Conservation (phyloP, 2,888 invertebrate species). For the Volucella inflata region DNA sequence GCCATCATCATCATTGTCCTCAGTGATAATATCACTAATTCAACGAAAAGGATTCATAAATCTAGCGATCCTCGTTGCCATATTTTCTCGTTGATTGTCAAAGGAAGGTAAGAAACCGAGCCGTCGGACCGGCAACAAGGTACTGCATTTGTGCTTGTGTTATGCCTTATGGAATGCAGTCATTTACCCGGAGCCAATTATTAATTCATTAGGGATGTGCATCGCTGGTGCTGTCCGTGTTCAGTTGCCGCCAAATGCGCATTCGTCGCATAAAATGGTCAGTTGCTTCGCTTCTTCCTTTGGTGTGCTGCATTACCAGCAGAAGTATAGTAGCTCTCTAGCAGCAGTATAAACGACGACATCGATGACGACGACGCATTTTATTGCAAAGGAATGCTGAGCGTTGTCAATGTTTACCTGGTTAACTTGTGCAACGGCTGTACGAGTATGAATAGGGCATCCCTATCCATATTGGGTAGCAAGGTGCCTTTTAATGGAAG, state of each 20-base stretch:
- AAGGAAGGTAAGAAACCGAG: neutral
- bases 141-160: slow-evolving; percentile 43
- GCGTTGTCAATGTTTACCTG: slow-evolving; percentile 53
- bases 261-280: slow-evolving; percentile 63
- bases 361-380: neutral
- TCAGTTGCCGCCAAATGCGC: slow-evolving; percentile 51
- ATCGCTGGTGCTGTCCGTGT: slow-evolving; percentile 45
- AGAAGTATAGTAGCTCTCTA: no score
- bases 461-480: slow-evolving; percentile 66
- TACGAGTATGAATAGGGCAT: neutral
- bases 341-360: no score
- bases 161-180: slow-evolving; percentile 74
- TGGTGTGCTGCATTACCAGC: slow-evolving; percentile 14
- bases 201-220: slow-evolving; percentile 75
- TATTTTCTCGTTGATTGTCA: slow-evolving; percentile 19
- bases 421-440: slow-evolving; percentile 31
- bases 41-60: slow-evolving; percentile 73
- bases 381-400: slow-evolving; percentile 60
- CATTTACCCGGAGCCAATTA: slow-evolving; percentile 73
- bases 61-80: slow-evolving; percentile 59
- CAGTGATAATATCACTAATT: slow-evolving; percentile 67
- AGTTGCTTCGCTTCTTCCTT: slow-evolving; percentile 8
- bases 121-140: slow-evolving; percentile 24
- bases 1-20: slow-evolving; percentile 62
- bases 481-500: slow-evolving; percentile 73